Evolutionary conservation across 2,888 invertebrate species (phyloP).

Genomic region (Synergus gifuensis): DNA sequence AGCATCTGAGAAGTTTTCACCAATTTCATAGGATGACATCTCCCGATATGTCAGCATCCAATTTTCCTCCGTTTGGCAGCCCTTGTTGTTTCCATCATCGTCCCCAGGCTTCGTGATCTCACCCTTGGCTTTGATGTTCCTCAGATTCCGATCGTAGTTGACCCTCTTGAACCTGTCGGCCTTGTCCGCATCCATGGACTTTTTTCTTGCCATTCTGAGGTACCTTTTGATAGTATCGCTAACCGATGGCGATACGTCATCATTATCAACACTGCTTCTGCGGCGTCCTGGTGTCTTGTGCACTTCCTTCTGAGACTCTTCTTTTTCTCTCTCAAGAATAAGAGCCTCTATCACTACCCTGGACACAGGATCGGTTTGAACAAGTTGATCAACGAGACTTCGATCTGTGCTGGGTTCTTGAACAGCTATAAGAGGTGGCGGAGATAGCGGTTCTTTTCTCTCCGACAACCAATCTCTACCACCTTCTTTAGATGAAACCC

Average conservation of each 20-base stretch:
- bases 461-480: conserved; percentile 57
- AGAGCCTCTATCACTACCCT: conserved; percentile 79
- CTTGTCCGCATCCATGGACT: conserved; percentile 90
- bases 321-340: conserved; percentile 79
- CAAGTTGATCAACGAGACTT: conserved; percentile 79
- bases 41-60: conserved; percentile 84
- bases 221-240: conserved; percentile 93
- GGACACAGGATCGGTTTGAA: conserved; percentile 83
- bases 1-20: conserved; percentile 72
- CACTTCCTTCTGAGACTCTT: conserved; percentile 73
- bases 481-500: conserved; percentile 56
- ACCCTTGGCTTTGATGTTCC: conserved; percentile 90
- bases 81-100: conserved; percentile 87
- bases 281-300: conserved; percentile 79
- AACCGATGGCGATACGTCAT: conserved; percentile 91
- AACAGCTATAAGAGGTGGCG: conserved; percentile 85
- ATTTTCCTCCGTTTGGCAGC: conserved; percentile 87
- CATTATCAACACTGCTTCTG: conserved; percentile 89
- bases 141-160: conserved; percentile 90
- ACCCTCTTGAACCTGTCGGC: conserved; percentile 91
- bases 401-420: conserved; percentile 81
- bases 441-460: conserved; percentile 76
- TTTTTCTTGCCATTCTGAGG: conserved; percentile 91
- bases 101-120: conserved; percentile 87
- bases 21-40: conserved; percentile 75